These are phyloP conservation scores for Drosophila imparisetae DNA, from an alignment of 2,888 invertebrate genomes.

Conservation along the genomic window DNA sequence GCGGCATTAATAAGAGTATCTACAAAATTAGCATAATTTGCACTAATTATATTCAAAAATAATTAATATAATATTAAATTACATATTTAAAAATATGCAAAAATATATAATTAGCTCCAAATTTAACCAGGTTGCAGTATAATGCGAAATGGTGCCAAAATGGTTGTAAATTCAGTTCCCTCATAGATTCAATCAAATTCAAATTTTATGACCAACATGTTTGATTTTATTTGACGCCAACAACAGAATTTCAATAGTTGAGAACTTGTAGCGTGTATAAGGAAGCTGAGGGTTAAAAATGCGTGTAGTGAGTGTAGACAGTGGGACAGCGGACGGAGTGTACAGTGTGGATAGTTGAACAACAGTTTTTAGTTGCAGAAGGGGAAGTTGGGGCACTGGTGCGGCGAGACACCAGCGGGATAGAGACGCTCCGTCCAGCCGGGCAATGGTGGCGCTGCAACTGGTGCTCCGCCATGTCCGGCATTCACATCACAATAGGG, in stretches of 20 bases:
- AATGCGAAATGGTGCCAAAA: neutral
- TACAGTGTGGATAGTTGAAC: constrained; percentile 9
- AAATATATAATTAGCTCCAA: neutral
- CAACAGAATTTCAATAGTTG: constrained; percentile 72
- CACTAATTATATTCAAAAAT: neutral
- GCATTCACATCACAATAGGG: constrained; percentile 85
- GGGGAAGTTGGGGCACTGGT: constrained; percentile 85
- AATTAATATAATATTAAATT: too few relatives aligned
- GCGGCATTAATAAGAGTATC: neutral
- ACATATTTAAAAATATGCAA: neutral
- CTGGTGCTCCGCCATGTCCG: constrained; percentile 77
- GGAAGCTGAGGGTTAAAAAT: constrained; percentile 44
- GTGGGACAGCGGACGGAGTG: constrained; percentile 14
- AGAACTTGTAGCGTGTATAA: constrained; percentile 63
- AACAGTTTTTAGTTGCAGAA: constrained; percentile 82
- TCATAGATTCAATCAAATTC: neutral
- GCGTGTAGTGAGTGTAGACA: constrained; percentile 32
- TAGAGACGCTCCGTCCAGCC: constrained; percentile 85
- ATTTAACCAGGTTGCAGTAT: neutral
- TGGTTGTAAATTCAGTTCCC: neutral
- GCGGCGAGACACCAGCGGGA: constrained; percentile 85
- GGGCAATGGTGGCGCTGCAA: constrained; percentile 84
- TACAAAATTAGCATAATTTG: neutral
- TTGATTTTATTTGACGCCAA: constrained; percentile 76
- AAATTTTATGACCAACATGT: constrained; percentile 66